phyloP scores from a whole-genome alignment of 2,888 invertebrate species.

The Tetragonula carbonaria region DNA sequence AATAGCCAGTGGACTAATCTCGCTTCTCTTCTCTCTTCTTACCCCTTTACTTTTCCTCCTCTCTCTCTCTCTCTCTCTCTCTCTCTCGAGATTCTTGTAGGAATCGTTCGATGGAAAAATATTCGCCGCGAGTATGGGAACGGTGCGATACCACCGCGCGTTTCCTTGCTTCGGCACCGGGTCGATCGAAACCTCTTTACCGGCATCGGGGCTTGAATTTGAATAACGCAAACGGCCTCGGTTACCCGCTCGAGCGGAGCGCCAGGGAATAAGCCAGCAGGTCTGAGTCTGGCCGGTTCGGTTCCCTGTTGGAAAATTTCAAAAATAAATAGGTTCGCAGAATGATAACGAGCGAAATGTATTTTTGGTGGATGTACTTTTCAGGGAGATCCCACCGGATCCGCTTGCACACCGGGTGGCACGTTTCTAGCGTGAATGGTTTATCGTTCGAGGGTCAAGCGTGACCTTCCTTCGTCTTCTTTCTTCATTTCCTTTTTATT shows the following conservation, averaged over 20 bases:
- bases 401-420: not conserved
- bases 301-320: slow-evolving; percentile 19
- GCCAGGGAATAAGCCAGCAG: not conserved
- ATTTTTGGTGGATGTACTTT: slow-evolving; percentile 21
- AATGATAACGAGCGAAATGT: slow-evolving; percentile 21
- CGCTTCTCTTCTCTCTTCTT: not conserved
- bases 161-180: not conserved
- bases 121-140: not conserved
- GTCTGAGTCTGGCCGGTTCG: not conserved
- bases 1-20: slow-evolving; percentile 5
- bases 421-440: not conserved
- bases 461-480: too few species aligned
- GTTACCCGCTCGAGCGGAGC: too few species aligned
- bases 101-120: slow-evolving; percentile 4
- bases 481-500: not conserved
- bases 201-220: slow-evolving; percentile 29
- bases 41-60: not conserved
- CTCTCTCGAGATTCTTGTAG: not conserved
- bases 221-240: slow-evolving; percentile 13
- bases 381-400: not conserved
- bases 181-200: slow-evolving; percentile 18
- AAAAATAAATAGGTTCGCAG: slow-evolving; percentile 26
- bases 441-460: not conserved
- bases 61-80: not conserved
- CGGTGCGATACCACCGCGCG: not conserved